Evolutionary conservation across 2,888 invertebrate genomes (phyloP).

Genomic region (Cephus sareptanus): DNA sequence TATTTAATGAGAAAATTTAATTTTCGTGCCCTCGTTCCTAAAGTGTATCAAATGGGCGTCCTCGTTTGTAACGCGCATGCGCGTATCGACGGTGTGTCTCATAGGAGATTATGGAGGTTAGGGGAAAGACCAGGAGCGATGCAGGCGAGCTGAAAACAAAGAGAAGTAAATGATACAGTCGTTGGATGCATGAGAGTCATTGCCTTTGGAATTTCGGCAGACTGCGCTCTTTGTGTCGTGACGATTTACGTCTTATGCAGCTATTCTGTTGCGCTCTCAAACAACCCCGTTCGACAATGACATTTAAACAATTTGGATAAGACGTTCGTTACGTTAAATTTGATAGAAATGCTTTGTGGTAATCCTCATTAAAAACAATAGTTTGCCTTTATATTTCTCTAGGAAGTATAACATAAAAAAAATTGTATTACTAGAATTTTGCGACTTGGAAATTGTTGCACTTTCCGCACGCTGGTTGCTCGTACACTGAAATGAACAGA

Average conservation of each 20-base stretch:
- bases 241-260: background rate
- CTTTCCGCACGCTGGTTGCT: background rate
- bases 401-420: background rate
- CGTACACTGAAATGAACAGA: background rate
- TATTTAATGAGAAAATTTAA: conserved; percentile 62
- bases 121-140: background rate
- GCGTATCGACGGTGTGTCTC: conserved; percentile 17
- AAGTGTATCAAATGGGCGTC: conserved; percentile 48
- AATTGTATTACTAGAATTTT: background rate
- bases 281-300: background rate
- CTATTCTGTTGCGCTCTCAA: background rate
- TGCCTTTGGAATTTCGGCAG: background rate
- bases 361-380: too few species aligned
- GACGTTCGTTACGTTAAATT: background rate
- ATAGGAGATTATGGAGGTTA: background rate
- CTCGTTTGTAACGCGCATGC: conserved; percentile 59
- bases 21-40: conserved; percentile 64
- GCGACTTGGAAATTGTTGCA: background rate
- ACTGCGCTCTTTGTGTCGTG: background rate
- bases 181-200: background rate
- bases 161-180: background rate
- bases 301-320: background rate
- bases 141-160: background rate
- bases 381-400: background rate
- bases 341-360: background rate